Evolutionary conservation across 2,797 vertebrate species (phyloP).

Genomic region (Capromys pilorides): DNA sequence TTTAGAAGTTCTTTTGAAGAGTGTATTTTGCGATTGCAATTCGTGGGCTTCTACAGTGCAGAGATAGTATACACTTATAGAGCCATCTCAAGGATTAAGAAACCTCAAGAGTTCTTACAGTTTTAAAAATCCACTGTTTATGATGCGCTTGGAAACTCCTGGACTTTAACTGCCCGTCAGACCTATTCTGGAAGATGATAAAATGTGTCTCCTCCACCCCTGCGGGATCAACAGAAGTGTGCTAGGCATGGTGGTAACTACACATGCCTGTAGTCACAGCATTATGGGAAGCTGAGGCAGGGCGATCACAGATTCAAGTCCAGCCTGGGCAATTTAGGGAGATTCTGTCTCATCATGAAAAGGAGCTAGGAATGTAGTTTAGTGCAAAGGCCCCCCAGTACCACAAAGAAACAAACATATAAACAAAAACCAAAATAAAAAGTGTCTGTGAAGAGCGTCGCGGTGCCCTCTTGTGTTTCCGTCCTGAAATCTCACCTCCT

Average conservation of each 20-base stretch:
- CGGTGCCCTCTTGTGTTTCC: constrained; percentile 57
- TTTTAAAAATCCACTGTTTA: background rate
- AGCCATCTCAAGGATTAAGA: background rate
- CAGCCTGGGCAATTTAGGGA: background rate
- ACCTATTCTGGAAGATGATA: background rate
- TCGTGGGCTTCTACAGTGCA: background rate
- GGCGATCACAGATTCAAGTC: background rate
- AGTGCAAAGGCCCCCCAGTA: background rate
- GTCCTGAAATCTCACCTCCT: constrained; percentile 36
- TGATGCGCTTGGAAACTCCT: background rate
- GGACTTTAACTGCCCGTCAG: background rate
- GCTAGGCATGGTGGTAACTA: background rate
- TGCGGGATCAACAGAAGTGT: background rate
- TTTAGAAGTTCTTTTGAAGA: background rate
- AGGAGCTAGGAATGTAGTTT: background rate
- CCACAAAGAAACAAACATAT: background rate
- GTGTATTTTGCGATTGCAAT: background rate
- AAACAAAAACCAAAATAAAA: background rate
- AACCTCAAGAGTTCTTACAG: background rate
- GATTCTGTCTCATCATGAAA: background rate
- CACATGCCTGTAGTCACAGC: background rate
- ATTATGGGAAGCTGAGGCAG: background rate
- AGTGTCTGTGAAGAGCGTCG: background rate
- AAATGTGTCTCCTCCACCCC: background rate
- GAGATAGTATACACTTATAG: background rate